Evolutionary conservation across 2,113 vertebrate species (phyloP), one percentile per base, ranked within the genome.

Genomic region (Sinocyclocheilus anshuiensis): DNA sequence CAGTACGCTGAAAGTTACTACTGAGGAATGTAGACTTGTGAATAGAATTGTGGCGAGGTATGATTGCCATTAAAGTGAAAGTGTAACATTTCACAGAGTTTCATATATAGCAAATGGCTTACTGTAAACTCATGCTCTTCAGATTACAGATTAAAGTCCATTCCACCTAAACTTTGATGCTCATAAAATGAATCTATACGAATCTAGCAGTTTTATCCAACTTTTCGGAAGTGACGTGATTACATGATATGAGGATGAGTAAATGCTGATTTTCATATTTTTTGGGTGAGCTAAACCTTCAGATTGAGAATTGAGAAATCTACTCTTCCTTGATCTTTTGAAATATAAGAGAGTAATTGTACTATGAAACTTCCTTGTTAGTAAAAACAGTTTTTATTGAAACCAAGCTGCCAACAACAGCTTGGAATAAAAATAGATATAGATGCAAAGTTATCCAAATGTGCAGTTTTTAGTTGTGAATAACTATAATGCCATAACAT

Each of bases 11-110:
- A 74, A 39, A 78, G 22, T 7, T 50, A 59, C 77, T 33, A 59
- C 36, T 16, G 24, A 77, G 45, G 45, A 78, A 71, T 78, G 29
- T 80, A 42, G 3, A 63, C 12, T 63, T 85, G 59, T 67, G 24
- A 50, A 50, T 26, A 18, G 77, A 78, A 33, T 57, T 78, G 77
- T 36, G 24, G 16, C 36, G 77, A 9, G 77, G 77, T 24, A 36
- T 18, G 22, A 36, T 78, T 36, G 77, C 10, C 29, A 36, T 57
- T 78, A 29, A 33, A 57, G 9, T 36, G 24, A 78, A 55, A 22
- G 8, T 29, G 7, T 76, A 76, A 26, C 42, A 45, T 74, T 74
- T 22, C 18, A n/a, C 5, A 76, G 13, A 48, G n/a, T 50, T 50
- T 76, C 11, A 36, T 33, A 33, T 33, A 3, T n/a, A 26, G 24